Evolutionary conservation across 2,888 invertebrate species (phyloP), one percentile per base, ranked within the genome.

Genomic region (Pimpla rufipes): DNA sequence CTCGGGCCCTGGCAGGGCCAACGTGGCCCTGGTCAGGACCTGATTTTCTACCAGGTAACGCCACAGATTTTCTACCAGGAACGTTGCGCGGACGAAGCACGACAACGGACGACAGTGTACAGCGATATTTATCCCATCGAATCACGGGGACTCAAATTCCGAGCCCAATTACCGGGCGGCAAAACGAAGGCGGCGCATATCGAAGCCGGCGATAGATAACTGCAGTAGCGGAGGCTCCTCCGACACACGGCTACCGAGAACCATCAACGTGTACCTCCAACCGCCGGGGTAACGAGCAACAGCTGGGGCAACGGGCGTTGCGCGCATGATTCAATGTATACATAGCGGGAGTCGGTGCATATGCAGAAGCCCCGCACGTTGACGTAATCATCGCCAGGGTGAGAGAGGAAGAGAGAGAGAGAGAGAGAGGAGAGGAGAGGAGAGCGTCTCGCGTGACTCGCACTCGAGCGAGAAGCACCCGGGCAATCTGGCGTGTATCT

Each of bases 241-340:
- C 2, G 21, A 52, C 21, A 21, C 52, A 8, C 7, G 52, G 21
- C 52, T 21, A 52, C 45, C 37, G 68, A 50, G 47, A 55, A 59
- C 74, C 52, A 68, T 81, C 52, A 78, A 78, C 78, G 59, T 47
- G n/a, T n/a, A 67, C 81, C 71, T 75, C 73, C 73, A 76, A 84
- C 81, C 79, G 81, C 70, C 50, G 40, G 29, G 37, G 70, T 75
- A 81, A 79, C 76, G 47, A 71, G 81, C 79, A 70, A 75, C 74
- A 81, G 81, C 84, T 81, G 74, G 71, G 47, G 70, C 55, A 59
- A 29, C 50, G 5, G 29, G 68, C 55, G 81, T 70, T 68, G 40
- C 57, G 59, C 57, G 59, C 76, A 68, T 45, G 47, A 66, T 55
- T 76, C 55, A 52, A 37, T 74, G 47, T 47, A 50, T n/a, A 74